Conservation (phyloP, 37 sponge, comb jelly and placozoan species). For the Sycon ciliatum region DNA sequence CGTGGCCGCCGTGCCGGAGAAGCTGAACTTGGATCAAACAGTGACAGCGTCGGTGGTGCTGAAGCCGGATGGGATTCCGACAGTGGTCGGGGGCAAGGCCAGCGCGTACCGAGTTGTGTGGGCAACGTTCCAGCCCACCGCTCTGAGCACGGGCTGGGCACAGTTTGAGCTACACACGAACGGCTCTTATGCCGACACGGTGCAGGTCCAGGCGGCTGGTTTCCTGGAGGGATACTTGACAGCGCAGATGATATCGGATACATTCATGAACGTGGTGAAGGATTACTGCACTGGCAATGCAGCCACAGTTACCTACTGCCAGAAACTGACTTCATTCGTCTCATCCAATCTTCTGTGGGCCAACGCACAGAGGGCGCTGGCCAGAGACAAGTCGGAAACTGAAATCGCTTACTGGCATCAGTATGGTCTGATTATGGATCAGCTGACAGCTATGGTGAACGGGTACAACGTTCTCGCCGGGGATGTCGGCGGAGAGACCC, state of each 20-base stretch:
- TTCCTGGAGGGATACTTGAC: constrained; percentile 66
- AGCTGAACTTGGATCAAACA: too few species aligned
- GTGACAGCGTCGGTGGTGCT: too few species aligned
- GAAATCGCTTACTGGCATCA: constrained; percentile 43
- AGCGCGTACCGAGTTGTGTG: too few species aligned
- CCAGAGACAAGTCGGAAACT: background rate
- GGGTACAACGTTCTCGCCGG: background rate
- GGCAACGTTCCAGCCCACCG: too few species aligned
- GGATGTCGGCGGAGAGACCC: too few species aligned
- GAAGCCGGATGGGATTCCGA: too few species aligned
- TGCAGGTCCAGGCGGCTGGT: constrained; percentile 71
- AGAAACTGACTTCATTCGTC: background rate
- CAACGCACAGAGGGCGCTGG: background rate
- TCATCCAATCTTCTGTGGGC: too few species aligned
- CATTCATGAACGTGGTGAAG: constrained; percentile 56
- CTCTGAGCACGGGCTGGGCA: too few species aligned
- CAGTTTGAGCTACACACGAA: background rate
- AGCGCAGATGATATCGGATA: constrained; percentile 53
- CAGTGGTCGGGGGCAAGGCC: too few species aligned
- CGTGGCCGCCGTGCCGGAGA: too few species aligned
- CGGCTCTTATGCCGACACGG: constrained; percentile 24
- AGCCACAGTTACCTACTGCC: constrained; percentile 18
- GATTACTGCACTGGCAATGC: constrained; percentile 32
- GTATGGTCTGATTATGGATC: background rate
- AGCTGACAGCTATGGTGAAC: background rate